Percentiles rank a stretch among this genome's conserved stretches.
Conservation (phyloP, 2,797 vertebrate species). For the Pyrocephalus nanus region DNA sequence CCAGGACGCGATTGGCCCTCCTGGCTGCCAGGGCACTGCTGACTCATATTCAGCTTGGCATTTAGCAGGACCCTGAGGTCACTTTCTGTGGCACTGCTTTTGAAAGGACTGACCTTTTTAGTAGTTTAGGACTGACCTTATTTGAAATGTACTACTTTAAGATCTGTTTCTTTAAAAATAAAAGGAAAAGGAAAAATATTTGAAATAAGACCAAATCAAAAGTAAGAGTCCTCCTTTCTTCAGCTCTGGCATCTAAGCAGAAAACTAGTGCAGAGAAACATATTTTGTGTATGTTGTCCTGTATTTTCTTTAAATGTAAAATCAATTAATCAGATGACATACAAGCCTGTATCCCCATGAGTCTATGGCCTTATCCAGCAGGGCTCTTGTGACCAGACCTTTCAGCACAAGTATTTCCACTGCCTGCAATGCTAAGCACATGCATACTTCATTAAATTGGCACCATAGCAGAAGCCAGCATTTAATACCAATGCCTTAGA, state of each 20-base stretch:
- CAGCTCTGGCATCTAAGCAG: background rate
- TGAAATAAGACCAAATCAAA: background rate
- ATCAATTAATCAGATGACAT: background rate
- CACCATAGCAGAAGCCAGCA: background rate
- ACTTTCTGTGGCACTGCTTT: background rate
- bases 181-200: background rate
- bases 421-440: background rate
- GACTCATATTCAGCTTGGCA: background rate
- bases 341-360: background rate
- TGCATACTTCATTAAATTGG: background rate
- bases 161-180: background rate
- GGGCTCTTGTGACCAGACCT: background rate
- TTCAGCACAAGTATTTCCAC: background rate
- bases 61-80: background rate
- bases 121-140: background rate
- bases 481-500: background rate
- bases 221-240: background rate
- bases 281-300: background rate
- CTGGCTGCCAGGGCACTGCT: background rate
- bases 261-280: background rate
- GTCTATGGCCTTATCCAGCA: background rate
- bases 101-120: background rate
- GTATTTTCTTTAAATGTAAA: background rate
- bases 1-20: background rate
- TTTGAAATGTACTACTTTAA: background rate